Percentiles rank a stretch among this genome's conserved stretches.
These are phyloP conservation scores for Fragum fragum DNA, from an alignment of 2,888 invertebrate genomes.

Conservation along the genomic window DNA sequence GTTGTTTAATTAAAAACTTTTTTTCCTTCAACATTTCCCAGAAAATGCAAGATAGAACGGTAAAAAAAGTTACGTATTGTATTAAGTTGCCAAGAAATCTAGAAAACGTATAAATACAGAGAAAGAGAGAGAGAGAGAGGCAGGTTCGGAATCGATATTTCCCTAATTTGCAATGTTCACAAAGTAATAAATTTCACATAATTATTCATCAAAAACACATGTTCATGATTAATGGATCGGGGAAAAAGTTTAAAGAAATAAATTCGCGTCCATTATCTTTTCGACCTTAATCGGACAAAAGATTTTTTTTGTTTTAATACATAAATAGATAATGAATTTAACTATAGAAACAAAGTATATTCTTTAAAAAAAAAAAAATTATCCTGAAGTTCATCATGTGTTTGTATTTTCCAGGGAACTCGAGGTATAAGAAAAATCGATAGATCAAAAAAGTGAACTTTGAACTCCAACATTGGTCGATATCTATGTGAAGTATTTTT, in stretches of 20 bases:
- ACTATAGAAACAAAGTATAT: no score
- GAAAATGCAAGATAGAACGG: background rate
- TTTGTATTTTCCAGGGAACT: no score
- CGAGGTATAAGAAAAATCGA: no score
- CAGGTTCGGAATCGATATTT: background rate
- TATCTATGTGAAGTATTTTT: no score
- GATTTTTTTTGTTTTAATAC: no score
- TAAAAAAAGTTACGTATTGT: background rate
- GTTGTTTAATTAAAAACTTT: conserved; percentile 21
- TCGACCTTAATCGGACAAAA: no score
- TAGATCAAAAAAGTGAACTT: no score
- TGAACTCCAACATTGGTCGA: no score
- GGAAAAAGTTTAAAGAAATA: background rate
- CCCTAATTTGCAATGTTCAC: conserved; percentile 8
- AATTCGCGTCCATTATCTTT: no score
- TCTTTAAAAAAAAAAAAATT: no score
- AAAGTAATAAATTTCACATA: conserved; percentile 20
- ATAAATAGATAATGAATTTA: no score
- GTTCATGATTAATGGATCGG: background rate
- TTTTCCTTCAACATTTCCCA: background rate
- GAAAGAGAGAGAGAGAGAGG: background rate
- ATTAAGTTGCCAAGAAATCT: background rate
- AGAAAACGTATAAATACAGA: background rate
- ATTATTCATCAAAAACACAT: conserved; percentile 33
- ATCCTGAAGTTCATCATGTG: no score